Conservation (phyloP, 1,140 invertebrate species). For the Plodia interpunctella region DNA sequence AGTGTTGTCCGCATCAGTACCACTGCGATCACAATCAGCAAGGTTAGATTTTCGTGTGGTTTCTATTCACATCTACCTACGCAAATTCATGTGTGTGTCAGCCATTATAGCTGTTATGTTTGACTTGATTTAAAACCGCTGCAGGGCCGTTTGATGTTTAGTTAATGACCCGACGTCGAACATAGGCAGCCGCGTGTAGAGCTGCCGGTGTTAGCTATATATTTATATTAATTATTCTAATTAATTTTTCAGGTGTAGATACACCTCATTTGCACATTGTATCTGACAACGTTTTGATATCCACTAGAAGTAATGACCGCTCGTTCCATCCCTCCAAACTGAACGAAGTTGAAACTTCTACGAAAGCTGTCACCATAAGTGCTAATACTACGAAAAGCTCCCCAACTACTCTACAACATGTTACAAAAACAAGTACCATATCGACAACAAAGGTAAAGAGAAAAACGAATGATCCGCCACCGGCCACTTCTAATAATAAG, state of each 20-base stretch:
- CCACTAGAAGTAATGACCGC: constrained; percentile 41
- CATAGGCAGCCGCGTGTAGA: too few species aligned
- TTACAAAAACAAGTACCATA: constrained; percentile 27
- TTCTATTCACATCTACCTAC: too few species aligned
- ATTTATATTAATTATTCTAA: constrained; percentile 5
- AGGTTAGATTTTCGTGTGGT: constrained; percentile 22
- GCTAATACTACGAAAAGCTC: constrained; percentile 32
- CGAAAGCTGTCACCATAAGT: constrained; percentile 26
- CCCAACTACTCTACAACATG: constrained; percentile 13
- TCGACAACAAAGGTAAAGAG: constrained; percentile 49
- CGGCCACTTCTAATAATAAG: constrained; percentile 18
- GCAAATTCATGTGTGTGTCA: too few species aligned
- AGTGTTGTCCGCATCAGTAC: constrained; percentile 91
- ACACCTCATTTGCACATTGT: constrained; percentile 12
- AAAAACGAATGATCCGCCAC: constrained; percentile 36
- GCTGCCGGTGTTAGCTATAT: too few species aligned
- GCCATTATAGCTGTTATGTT: too few species aligned
- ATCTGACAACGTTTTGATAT: constrained; percentile 24
- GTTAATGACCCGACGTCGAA: too few species aligned
- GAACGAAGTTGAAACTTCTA: constrained; percentile 41
- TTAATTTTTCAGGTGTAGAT: constrained; percentile 19
- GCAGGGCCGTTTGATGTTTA: too few species aligned
- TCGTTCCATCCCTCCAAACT: constrained; percentile 47
- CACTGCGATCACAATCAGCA: constrained; percentile 78
- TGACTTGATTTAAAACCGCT: too few species aligned